Evolutionary conservation across 1,140 invertebrate species (phyloP).

Genomic region (Antheraea mylitta): DNA sequence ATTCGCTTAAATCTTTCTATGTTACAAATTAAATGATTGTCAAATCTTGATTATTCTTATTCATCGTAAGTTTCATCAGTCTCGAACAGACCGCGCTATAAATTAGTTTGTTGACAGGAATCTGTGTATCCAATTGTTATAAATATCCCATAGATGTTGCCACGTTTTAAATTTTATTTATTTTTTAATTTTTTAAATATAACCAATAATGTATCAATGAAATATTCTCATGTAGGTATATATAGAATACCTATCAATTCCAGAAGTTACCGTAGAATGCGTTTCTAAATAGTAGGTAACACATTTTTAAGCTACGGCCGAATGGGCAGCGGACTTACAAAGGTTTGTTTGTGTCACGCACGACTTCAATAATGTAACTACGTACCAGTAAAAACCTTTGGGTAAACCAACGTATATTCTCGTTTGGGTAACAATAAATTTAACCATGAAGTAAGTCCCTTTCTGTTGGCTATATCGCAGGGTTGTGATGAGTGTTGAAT

Average conservation of each 20-base stretch:
- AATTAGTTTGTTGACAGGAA: too few species aligned
- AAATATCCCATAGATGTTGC: too few species aligned
- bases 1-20: too few species aligned
- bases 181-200: too few species aligned
- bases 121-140: too few species aligned
- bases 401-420: background rate
- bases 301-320: background rate
- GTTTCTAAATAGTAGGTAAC: background rate
- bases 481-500: background rate
- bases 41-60: too few species aligned
- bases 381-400: background rate
- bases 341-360: constrained; percentile 10
- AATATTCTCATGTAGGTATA: background rate
- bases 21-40: too few species aligned
- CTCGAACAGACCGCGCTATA: too few species aligned
- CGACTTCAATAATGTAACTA: constrained; percentile 1
- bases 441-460: background rate
- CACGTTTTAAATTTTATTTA: too few species aligned
- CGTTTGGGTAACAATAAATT: background rate
- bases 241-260: background rate
- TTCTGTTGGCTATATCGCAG: background rate
- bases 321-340: background rate
- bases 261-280: background rate
- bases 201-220: too few species aligned
- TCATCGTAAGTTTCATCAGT: too few species aligned